Conservation (phyloP, 1,140 invertebrate genomes). For the Temnothorax longispinosus region DNA sequence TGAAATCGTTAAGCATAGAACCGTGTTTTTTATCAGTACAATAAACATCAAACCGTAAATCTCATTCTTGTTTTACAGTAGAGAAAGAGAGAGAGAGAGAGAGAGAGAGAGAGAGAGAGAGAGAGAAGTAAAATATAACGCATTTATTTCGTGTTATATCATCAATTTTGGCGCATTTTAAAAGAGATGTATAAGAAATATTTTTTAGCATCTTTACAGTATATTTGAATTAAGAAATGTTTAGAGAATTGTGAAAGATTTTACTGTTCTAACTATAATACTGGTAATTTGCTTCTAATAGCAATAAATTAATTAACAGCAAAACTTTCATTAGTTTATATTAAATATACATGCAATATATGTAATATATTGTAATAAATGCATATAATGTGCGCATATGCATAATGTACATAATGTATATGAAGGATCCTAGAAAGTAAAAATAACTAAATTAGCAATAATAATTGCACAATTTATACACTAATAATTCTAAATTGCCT, state of each 20-base stretch:
- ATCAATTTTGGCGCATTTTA: not conserved
- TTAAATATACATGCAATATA: not conserved
- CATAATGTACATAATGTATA: not conserved
- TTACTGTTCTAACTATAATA: not conserved
- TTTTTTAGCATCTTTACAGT: not conserved
- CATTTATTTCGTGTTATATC: not conserved
- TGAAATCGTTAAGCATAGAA: not conserved
- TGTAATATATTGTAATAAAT: not conserved
- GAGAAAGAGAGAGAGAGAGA: no score
- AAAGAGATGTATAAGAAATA: not conserved
- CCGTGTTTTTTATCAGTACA: not conserved
- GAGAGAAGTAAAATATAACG: not conserved
- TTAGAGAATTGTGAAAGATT: not conserved
- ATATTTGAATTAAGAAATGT: not conserved
- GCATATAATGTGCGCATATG: not conserved
- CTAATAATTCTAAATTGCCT: slow-evolving; percentile 39
- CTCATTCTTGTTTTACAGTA: not conserved
- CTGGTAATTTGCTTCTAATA: not conserved
- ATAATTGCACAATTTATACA: slow-evolving; percentile 36
- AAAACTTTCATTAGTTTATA: slow-evolving; percentile 23
- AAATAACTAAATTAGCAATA: slow-evolving; percentile 39
- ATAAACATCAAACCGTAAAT: not conserved
- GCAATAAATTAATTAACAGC: not conserved
- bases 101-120: no score
- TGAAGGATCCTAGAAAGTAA: slow-evolving; percentile 7